Percentiles rank a stretch among this genome's conserved stretches.
These are phyloP conservation scores for Bombus balteatus DNA, from an alignment of 1,140 invertebrate genomes.

Conservation along the genomic window DNA sequence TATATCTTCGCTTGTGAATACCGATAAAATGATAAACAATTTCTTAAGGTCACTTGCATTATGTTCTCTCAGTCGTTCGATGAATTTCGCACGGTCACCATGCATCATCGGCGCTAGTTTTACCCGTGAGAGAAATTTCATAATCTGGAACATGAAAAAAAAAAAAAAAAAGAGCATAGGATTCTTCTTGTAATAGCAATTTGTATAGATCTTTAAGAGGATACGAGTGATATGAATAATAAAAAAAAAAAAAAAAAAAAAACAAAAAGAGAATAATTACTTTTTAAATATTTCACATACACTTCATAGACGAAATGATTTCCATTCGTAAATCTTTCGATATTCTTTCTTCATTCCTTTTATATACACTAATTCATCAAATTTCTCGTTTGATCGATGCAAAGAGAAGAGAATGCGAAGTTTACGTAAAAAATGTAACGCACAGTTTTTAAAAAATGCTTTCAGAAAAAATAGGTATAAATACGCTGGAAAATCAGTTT, in stretches of 20 bases:
- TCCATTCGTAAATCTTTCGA: neutral
- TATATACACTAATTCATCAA: neutral
- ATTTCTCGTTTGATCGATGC: neutral
- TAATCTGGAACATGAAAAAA: conserved; percentile 18
- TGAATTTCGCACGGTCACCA: neutral
- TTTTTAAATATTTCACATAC: too few relatives aligned
- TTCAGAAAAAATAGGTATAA: neutral
- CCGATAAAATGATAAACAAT: conserved; percentile 3
- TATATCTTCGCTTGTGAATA: neutral
- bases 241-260: too few relatives aligned
- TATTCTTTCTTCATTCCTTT: neutral
- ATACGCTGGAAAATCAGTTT: conserved; percentile 21
- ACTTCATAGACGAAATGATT: neutral
- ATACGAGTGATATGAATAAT: conserved; percentile 15
- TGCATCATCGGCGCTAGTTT: neutral
- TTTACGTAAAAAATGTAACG: neutral
- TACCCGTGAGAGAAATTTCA: neutral
- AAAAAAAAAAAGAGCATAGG: neutral
- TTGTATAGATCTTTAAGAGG: neutral
- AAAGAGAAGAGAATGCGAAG: conserved; percentile 1
- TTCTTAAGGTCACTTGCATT: conserved; percentile 24
- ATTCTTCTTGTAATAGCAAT: conserved; percentile 5
- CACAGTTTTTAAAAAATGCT: neutral
- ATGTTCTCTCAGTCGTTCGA: conserved; percentile 1
- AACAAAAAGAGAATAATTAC: neutral